These are phyloP conservation scores for Eidolon dupreanum DNA, from an alignment of 2,797 vertebrate genomes.

Conservation along the genomic window DNA sequence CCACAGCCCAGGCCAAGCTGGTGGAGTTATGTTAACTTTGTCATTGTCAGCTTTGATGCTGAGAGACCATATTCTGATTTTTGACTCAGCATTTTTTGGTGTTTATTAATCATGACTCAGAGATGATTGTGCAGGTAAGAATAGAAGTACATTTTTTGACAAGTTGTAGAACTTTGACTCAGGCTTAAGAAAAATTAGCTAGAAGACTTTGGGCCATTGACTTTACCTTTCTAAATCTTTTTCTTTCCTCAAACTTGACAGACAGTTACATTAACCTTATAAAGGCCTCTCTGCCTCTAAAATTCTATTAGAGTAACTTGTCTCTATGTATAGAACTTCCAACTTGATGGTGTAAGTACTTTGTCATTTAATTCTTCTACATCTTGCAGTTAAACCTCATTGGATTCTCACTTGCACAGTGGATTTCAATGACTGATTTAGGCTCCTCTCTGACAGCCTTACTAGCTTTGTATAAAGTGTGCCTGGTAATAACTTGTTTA, in stretches of 20 bases:
- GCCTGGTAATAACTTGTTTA: not conserved
- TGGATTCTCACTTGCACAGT: not conserved
- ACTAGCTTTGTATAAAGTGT: not conserved
- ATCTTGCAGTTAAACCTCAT: not conserved
- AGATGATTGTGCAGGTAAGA: not conserved
- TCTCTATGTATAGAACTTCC: not conserved
- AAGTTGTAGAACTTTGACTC: not conserved
- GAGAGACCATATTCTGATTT: not conserved
- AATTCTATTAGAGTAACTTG: not conserved
- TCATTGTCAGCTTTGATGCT: not conserved
- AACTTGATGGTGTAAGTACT: not conserved
- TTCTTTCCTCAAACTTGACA: not conserved
- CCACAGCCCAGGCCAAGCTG: rapidly evolving
- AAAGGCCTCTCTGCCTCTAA: not conserved
- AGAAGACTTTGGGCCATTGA: not conserved
- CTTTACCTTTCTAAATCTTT: not conserved
- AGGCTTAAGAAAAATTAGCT: not conserved
- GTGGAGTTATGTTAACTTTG: not conserved
- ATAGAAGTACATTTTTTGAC: not conserved
- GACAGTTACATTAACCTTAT: not conserved
- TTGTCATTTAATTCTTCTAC: not conserved
- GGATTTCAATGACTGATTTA: not conserved
- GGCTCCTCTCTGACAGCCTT: not conserved
- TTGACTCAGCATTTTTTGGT: conserved; percentile 10
- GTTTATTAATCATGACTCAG: not conserved